Evolutionary conservation across 2,113 vertebrate species (phyloP).

Genomic region (Elaphurus davidianus): DNA sequence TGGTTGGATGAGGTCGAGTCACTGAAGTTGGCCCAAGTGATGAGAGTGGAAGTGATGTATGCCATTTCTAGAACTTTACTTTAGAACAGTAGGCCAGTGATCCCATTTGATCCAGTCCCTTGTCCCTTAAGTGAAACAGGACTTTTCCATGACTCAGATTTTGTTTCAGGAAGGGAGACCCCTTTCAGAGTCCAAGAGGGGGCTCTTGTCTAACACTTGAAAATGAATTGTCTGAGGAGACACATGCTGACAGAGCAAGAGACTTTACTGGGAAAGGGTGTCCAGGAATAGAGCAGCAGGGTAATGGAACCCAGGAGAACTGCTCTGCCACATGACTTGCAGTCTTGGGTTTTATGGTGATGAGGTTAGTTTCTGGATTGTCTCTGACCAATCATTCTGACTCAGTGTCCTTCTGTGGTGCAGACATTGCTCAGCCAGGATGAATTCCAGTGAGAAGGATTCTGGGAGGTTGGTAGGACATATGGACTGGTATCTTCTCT

Average conservation of each 20-base stretch:
- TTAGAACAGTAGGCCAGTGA: background rate
- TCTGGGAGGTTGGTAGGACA: background rate
- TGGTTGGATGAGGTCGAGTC: background rate
- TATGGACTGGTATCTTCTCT: background rate
- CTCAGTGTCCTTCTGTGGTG: background rate
- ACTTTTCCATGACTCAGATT: background rate
- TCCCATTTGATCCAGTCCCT: background rate
- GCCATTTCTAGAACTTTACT: background rate
- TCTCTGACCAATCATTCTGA: background rate
- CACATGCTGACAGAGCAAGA: background rate
- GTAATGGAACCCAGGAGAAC: background rate
- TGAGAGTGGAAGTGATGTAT: background rate
- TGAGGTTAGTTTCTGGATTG: background rate
- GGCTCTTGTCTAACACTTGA: background rate
- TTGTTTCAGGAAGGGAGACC: background rate
- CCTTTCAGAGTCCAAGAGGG: background rate
- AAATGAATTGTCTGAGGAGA: background rate
- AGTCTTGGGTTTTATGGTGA: background rate
- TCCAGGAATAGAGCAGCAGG: background rate
- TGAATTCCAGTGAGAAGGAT: background rate
- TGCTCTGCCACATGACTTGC: background rate
- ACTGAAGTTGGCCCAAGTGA: background rate
- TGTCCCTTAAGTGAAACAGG: background rate
- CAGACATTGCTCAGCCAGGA: background rate
- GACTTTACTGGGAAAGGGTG: background rate